phyloP scores from a whole-genome alignment of 2,113 vertebrate genomes.

The Oryzias curvinotus region DNA sequence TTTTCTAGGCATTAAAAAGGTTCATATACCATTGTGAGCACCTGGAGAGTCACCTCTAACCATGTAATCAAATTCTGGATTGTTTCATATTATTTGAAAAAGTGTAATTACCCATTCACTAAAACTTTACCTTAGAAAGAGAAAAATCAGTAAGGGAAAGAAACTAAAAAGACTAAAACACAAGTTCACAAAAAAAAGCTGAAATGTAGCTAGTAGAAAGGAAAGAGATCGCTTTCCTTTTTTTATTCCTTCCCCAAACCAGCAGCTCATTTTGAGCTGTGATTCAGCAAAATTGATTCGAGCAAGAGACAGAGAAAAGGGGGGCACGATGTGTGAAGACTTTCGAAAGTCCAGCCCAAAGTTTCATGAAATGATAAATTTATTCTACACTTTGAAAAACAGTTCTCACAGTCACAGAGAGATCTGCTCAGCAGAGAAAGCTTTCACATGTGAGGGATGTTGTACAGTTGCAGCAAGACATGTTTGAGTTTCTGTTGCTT shows the following conservation, averaged over 20 bases:
- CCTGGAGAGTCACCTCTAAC: too few species aligned
- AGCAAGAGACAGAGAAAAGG: constrained; percentile 39
- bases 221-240: constrained; percentile 37
- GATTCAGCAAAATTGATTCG: constrained; percentile 75
- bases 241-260: constrained; percentile 44
- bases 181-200: neutral
- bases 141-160: constrained; percentile 7
- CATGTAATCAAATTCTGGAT: constrained; percentile 10
- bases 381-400: constrained; percentile 49
- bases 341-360: constrained; percentile 57
- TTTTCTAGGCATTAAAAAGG: too few species aligned
- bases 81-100: constrained; percentile 11
- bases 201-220: constrained; percentile 14
- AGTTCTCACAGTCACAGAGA: constrained; percentile 28
- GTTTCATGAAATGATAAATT: constrained; percentile 47
- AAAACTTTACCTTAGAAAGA: neutral
- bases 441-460: constrained; percentile 12
- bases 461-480: constrained; percentile 27
- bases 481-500: constrained; percentile 1
- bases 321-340: constrained; percentile 39
- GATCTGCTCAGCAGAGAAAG: constrained; percentile 26
- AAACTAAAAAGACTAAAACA: constrained; percentile 10
- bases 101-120: too few species aligned
- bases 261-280: constrained; percentile 68
- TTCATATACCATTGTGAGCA: too few species aligned